Evolutionary conservation across 2,797 vertebrate genomes (phyloP).

Genomic region (Argentina silus): DNA sequence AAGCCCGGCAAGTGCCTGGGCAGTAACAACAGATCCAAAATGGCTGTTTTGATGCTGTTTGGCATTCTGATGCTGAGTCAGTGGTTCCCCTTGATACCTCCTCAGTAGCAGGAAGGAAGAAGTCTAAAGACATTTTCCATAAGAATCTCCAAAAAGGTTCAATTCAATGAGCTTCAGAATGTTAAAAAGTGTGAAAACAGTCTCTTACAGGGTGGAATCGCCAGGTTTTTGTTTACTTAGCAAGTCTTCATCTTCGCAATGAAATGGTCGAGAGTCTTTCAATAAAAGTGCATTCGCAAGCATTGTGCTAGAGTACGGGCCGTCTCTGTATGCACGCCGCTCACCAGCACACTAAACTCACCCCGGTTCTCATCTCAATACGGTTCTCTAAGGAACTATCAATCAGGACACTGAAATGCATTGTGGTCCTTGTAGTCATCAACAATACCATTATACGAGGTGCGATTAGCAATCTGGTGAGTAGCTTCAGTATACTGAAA

Average conservation of each 20-base stretch:
- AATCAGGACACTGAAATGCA: slow-evolving; percentile 5
- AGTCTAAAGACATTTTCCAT: background rate
- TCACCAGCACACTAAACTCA: slow-evolving; percentile 9
- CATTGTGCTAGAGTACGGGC: slow-evolving; percentile 8
- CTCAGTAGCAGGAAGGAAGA: background rate
- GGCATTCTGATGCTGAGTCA: slow-evolving; percentile 29
- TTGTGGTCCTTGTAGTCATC: background rate
- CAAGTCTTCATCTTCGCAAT: slow-evolving; percentile 17
- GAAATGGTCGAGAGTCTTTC: slow-evolving; percentile 38
- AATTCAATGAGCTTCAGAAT: slow-evolving; percentile 29
- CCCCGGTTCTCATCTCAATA: background rate
- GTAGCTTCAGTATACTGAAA: slow-evolving; percentile 3
- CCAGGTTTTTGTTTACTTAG: background rate
- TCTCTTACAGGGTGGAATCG: background rate
- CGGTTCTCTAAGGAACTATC: background rate
- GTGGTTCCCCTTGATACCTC: background rate
- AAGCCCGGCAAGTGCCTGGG: background rate
- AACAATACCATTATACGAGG: background rate
- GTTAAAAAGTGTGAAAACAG: slow-evolving; percentile 22
- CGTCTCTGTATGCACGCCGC: slow-evolving; percentile 9
- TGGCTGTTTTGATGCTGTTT: slow-evolving; percentile 36
- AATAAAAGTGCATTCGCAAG: slow-evolving; percentile 31
- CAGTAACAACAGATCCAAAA: slow-evolving; percentile 7
- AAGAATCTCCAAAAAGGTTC: background rate
- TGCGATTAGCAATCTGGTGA: slow-evolving; percentile 8